phyloP scores from a whole-genome alignment of 2,888 invertebrate genomes.

The Lithophane ornitopus region DNA sequence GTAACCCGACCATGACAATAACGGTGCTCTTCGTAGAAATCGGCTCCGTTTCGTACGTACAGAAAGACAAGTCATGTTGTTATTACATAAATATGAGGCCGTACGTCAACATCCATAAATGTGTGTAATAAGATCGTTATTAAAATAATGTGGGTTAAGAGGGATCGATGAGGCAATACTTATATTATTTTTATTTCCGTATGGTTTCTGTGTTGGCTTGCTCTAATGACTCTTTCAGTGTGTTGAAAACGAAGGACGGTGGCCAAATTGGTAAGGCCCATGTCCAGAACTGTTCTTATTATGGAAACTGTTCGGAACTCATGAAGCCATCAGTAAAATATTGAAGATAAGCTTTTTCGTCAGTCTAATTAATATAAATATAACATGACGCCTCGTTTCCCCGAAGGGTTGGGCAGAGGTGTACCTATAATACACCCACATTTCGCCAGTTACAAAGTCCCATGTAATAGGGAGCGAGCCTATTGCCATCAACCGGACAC shows the following conservation, averaged over 20 bases:
- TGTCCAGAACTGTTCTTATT: neutral
- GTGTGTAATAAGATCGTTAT: slow-evolving; percentile 43
- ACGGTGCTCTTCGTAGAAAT: slow-evolving; percentile 34
- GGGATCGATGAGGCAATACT: slow-evolving; percentile 40
- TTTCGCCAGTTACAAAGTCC: too few relatives aligned
- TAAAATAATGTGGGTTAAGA: slow-evolving; percentile 46
- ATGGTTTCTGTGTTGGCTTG: neutral
- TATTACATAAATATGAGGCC: slow-evolving; percentile 37
- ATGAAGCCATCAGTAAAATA: neutral
- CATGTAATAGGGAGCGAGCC: too few relatives aligned
- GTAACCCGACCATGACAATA: slow-evolving; percentile 30
- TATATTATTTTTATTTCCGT: slow-evolving; percentile 35
- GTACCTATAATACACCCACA: too few relatives aligned
- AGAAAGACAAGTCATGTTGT: slow-evolving; percentile 44
- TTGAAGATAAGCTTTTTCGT: neutral
- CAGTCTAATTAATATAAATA: neutral
- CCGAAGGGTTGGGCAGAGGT: too few relatives aligned
- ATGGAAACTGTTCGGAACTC: neutral
- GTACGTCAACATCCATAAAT: slow-evolving; percentile 13
- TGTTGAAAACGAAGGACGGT: neutral
- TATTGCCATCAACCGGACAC: too few relatives aligned
- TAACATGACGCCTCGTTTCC: too few relatives aligned
- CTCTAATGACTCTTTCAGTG: neutral
- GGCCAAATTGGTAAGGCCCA: neutral
- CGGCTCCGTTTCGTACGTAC: neutral